Evolutionary conservation across 2,888 invertebrate genomes (phyloP).

Genomic region (Drosophila glabriapex): DNA sequence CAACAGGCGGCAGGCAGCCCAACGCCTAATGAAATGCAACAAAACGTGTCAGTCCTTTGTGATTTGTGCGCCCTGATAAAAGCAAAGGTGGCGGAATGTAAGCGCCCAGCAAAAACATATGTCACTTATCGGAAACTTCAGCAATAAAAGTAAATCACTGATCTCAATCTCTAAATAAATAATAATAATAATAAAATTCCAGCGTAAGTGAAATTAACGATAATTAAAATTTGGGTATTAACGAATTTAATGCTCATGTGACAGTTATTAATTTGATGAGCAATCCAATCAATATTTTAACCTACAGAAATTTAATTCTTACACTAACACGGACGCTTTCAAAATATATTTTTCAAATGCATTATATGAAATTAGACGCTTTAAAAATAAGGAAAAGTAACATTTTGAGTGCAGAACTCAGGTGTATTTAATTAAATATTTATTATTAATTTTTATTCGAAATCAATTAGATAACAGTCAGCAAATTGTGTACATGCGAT

Average conservation of each 20-base stretch:
- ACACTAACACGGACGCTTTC: too few relatives aligned
- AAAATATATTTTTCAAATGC: background rate
- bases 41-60: conserved; percentile 51
- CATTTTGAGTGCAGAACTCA: background rate
- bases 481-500: background rate
- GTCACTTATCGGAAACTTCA: background rate
- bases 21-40: conserved; percentile 74
- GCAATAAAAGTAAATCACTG: background rate
- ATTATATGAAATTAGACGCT: background rate
- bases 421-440: background rate
- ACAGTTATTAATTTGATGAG: background rate
- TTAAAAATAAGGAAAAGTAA: background rate
- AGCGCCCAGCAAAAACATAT: conserved; percentile 10
- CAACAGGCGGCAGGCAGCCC: conserved; percentile 57
- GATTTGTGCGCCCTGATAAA: conserved; percentile 52
- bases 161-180: background rate
- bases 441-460: background rate
- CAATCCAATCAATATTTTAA: background rate
- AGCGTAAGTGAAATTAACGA: too few relatives aligned
- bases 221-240: background rate
- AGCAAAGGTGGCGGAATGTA: conserved; percentile 46
- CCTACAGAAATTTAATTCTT: background rate
- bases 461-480: background rate
- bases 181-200: background rate
- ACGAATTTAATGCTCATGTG: background rate